Conservation (phyloP, 2,113 vertebrate genomes). For the Phoxinus phoxinus region DNA sequence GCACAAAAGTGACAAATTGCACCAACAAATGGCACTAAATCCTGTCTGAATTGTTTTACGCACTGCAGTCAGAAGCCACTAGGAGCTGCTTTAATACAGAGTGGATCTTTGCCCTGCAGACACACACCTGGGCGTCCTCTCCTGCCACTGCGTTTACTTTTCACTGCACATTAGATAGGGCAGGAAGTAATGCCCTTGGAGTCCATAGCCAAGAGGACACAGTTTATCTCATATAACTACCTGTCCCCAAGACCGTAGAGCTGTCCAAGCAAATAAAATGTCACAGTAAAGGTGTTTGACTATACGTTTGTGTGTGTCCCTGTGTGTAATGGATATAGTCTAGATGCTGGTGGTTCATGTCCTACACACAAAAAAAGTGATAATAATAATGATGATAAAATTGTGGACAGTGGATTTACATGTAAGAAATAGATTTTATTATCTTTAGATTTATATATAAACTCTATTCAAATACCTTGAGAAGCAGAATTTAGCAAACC, state of each 20-base stretch:
- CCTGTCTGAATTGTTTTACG: slow-evolving; percentile 37
- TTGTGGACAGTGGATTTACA: too few species aligned
- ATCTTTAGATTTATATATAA: too few species aligned
- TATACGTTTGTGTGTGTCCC: slow-evolving; percentile 33
- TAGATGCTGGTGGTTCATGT: not conserved
- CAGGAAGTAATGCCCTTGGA: slow-evolving; percentile 57
- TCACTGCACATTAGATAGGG: slow-evolving; percentile 64
- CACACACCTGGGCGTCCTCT: slow-evolving; percentile 58
- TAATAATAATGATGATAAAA: too few species aligned
- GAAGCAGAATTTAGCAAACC: too few species aligned
- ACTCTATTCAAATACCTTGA: too few species aligned
- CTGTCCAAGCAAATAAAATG: slow-evolving; percentile 63
- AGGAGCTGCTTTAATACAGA: slow-evolving; percentile 50
- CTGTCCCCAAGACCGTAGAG: slow-evolving; percentile 56
- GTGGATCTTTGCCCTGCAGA: slow-evolving; percentile 50
- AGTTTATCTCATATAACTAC: slow-evolving; percentile 68
- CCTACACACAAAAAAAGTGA: not conserved
- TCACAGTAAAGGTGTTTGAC: slow-evolving; percentile 46
- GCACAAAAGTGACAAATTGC: slow-evolving; percentile 18
- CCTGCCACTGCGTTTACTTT: slow-evolving; percentile 45
- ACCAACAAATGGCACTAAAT: not conserved
- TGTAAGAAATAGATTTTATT: too few species aligned
- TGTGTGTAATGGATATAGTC: slow-evolving; percentile 34
- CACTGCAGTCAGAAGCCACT: slow-evolving; percentile 52
- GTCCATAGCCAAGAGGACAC: slow-evolving; percentile 54